Percentiles rank a stretch among this genome's conserved stretches.
phyloP scores from a whole-genome alignment of 1,140 invertebrate genomes.

The Drosophila jambulina region DNA sequence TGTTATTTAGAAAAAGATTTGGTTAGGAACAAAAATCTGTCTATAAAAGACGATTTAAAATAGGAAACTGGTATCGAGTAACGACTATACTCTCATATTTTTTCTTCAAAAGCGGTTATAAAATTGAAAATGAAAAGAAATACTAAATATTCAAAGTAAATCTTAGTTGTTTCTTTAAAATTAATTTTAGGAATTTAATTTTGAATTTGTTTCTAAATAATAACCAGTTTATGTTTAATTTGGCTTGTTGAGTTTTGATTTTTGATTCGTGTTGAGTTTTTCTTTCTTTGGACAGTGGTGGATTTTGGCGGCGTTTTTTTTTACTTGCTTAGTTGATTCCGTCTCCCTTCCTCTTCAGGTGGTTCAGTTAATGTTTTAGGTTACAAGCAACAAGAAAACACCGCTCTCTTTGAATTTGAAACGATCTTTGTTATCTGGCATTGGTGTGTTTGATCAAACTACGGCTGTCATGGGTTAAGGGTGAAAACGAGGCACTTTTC shows the following conservation, averaged over 20 bases:
- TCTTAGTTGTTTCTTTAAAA: not conserved
- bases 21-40: too few species aligned
- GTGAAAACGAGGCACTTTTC: constrained; percentile 42
- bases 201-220: not conserved
- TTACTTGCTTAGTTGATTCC: not conserved
- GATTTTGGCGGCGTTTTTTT: constrained; percentile 3
- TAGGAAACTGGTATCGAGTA: not conserved
- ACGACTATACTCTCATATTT: too few species aligned
- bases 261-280: constrained; percentile 7
- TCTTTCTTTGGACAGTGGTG: constrained; percentile 20
- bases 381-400: constrained; percentile 5
- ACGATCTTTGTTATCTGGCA: constrained; percentile 34
- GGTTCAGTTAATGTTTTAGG: constrained; percentile 5
- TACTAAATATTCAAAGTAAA: not conserved
- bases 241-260: constrained; percentile 37
- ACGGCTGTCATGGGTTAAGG: constrained; percentile 37
- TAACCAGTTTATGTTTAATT: not conserved
- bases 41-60: too few species aligned
- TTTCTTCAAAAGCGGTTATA: not conserved
- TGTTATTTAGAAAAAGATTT: too few species aligned
- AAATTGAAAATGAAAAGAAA: not conserved
- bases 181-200: not conserved
- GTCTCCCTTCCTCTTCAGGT: not conserved
- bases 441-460: constrained; percentile 33
- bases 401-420: constrained; percentile 19